Evolutionary conservation across 1,140 invertebrate genomes (phyloP), one percentile per base, ranked within the genome.

Genomic region (Macrobrachium nipponense): DNA sequence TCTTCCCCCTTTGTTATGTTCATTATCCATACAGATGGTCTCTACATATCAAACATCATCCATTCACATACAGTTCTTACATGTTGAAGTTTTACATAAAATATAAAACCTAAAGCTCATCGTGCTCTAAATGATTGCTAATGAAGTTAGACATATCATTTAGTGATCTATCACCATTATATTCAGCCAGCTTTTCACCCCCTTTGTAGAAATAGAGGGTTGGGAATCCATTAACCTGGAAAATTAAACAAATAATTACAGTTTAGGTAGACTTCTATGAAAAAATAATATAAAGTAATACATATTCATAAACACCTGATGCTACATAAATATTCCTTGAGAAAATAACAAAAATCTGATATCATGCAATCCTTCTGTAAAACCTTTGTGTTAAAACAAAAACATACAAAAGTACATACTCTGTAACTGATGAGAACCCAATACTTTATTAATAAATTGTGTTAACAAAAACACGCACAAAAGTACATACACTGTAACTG

Each of bases 141-240:
- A 95, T 92, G 90, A 95, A 96, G 44, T 93, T 92, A 84, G 93
- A 92, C 10, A 96, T 90, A 90, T 95, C 94, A 8, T 95, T 94
- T 11, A 96, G 90, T 8, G 92, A 93, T 61, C 95, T 92, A 44
- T 93, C 92, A n/a, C 95, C 95, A 85, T 93, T 94, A 90, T 96
- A 96, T 89, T 96, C 95, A 0, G 92, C 92, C 20, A 95, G 90
- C 87, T 94, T 94, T 78, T 93, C 90, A 14, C 95, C 95, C 89
- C 95, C 91, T 89, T 93, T 93, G 90, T 95, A 96, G 2, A 95
- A 90, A 59, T 93, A 92, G 6, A 95, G 89, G 8, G 94, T 93
- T n/a, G 95, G 94, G 89, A 95, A 95, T 62, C 94, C 94, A 72
- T 94, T 92, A 61, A 95, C 92, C 93, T 94, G 90, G 23, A 91